Conservation (phyloP, 23 tunicate genomes). For the Styela plicata region DNA sequence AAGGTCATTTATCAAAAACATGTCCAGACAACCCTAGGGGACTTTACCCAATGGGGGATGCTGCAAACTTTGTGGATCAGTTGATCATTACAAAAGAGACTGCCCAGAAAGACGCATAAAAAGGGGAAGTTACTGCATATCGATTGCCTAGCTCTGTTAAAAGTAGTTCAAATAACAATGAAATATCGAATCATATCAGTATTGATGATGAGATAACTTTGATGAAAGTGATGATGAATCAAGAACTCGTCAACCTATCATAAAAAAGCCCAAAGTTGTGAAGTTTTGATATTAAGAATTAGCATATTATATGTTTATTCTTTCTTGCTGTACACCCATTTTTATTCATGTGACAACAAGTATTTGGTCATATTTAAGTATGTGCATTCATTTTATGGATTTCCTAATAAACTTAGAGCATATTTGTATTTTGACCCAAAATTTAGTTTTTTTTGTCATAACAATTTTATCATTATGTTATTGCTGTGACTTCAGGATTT, state of each 20-base stretch:
- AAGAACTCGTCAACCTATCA: constrained; percentile 10
- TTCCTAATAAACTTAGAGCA: too few relatives aligned
- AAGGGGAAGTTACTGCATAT: constrained; percentile 55
- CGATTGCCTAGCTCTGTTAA: constrained; percentile 6
- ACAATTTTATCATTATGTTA: too few relatives aligned
- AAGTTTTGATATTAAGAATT: constrained; percentile 19
- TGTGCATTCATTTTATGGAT: too few relatives aligned
- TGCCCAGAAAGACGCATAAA: constrained; percentile 89
- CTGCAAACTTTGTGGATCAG: constrained; percentile 86
- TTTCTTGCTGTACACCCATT: too few relatives aligned
- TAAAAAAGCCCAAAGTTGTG: constrained; percentile 57
- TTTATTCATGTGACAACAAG: background rate
- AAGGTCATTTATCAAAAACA: constrained; percentile 76
- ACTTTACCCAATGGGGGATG: constrained; percentile 83
- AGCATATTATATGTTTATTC: background rate
- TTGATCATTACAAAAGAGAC: constrained; percentile 79
- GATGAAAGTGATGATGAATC: constrained; percentile 41
- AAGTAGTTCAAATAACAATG: background rate
- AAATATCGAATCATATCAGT: constrained; percentile 19
- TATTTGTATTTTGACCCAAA: too few relatives aligned
- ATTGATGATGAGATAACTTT: constrained; percentile 72
- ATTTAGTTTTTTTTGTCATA: too few relatives aligned
- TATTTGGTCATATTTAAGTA: too few relatives aligned
- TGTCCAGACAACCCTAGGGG: constrained; percentile 97
- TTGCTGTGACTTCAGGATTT: too few relatives aligned